These are phyloP conservation scores for Deilephila porcellus DNA, from an alignment of 2,888 invertebrate genomes.

Conservation along the genomic window DNA sequence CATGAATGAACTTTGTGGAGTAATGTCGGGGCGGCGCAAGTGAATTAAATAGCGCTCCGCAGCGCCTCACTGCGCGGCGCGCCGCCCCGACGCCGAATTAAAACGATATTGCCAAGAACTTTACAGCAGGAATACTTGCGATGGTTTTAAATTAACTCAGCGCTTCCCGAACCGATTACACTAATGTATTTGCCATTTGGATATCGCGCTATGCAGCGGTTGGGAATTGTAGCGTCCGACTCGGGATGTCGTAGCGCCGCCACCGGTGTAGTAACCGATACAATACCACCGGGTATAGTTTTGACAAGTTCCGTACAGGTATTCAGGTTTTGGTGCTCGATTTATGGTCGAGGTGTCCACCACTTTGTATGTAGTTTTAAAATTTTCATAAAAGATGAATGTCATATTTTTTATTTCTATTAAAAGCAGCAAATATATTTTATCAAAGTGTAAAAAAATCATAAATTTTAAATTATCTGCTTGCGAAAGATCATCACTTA, in stretches of 20 bases:
- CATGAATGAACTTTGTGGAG: neutral
- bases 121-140: neutral
- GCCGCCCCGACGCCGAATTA: neutral
- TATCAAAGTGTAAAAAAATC: no score
- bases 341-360: no score
- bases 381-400: no score
- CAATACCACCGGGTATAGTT: no score
- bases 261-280: no score
- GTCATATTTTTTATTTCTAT: no score
- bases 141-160: neutral
- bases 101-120: neutral
- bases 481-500: neutral
- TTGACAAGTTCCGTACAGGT: no score
- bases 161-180: neutral
- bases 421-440: no score
- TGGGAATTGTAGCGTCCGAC: neutral
- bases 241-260: no score
- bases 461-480: no score
- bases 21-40: neutral
- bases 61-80: neutral
- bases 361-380: no score
- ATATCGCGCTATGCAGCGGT: neutral
- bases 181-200: neutral
- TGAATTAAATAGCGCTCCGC: conserved; percentile 1
- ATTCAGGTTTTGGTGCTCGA: no score